Conservation (phyloP, 2,113 vertebrate genomes). For the Bos indicus region DNA sequence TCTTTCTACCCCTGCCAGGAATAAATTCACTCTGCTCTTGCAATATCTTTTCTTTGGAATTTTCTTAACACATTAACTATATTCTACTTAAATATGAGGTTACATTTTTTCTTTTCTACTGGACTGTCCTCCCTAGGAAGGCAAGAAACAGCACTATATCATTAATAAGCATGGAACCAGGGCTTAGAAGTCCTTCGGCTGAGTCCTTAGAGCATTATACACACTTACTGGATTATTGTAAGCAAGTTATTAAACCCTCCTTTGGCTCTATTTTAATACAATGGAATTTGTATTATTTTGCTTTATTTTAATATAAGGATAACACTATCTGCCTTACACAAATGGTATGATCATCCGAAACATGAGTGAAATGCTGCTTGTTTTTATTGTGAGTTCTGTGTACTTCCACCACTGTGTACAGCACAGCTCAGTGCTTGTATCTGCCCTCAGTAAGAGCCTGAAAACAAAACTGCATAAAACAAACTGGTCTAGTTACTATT, state of each 20-base stretch:
- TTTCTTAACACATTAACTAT: background rate
- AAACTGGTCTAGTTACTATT: background rate
- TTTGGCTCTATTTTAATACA: background rate
- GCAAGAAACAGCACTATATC: background rate
- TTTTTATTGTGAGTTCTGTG: background rate
- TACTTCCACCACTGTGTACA: background rate
- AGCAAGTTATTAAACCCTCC: background rate
- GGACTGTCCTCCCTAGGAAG: background rate
- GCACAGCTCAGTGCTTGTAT: background rate
- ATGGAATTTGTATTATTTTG: background rate
- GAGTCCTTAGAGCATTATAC: background rate
- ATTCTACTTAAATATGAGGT: background rate
- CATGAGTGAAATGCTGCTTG: background rate
- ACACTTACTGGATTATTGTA: background rate
- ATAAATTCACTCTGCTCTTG: background rate
- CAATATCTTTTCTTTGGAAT: background rate
- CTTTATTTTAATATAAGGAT: background rate
- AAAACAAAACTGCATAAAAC: background rate
- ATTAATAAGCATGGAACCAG: background rate
- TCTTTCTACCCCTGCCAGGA: background rate
- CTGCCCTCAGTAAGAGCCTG: background rate
- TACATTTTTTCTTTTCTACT: background rate
- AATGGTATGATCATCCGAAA: background rate
- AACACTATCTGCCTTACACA: background rate
- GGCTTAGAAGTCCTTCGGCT: background rate